These are phyloP conservation scores for Microplitis deprimator DNA, from an alignment of 2,888 invertebrate species.

Conservation along the genomic window DNA sequence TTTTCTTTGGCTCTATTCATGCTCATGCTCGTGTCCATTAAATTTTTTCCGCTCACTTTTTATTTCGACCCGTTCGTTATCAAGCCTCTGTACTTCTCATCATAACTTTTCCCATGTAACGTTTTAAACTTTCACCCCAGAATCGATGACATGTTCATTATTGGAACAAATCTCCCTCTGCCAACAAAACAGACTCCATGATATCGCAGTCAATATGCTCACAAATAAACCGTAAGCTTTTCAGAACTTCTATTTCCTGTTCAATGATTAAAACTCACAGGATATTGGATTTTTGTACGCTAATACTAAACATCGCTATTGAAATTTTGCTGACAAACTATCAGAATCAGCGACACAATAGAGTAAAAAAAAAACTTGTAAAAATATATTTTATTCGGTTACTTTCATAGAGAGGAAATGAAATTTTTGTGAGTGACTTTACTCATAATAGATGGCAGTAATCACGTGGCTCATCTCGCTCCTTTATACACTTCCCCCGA, in stretches of 20 bases:
- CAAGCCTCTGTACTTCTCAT: background rate
- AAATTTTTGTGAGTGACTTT: background rate
- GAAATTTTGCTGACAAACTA: background rate
- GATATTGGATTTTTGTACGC: background rate
- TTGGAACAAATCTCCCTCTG: background rate
- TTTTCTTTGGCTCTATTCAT: background rate
- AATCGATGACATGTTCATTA: conserved; percentile 8
- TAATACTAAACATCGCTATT: background rate
- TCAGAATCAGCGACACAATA: background rate
- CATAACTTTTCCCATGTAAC: background rate
- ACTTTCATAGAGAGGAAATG: background rate
- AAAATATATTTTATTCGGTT: background rate
- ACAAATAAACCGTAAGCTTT: background rate
- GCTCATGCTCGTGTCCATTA: background rate
- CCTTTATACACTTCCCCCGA: background rate
- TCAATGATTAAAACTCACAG: background rate
- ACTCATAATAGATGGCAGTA: background rate
- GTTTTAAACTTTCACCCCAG: background rate
- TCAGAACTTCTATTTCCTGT: conserved; percentile 23
- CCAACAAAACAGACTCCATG: background rate
- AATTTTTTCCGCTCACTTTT: background rate
- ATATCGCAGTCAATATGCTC: background rate
- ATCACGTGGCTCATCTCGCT: conserved; percentile 3
- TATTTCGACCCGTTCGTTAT: background rate
- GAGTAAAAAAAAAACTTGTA: background rate